Conservation (phyloP, 1,140 invertebrate genomes). For the Macrobrachium rosenbergii region DNA sequence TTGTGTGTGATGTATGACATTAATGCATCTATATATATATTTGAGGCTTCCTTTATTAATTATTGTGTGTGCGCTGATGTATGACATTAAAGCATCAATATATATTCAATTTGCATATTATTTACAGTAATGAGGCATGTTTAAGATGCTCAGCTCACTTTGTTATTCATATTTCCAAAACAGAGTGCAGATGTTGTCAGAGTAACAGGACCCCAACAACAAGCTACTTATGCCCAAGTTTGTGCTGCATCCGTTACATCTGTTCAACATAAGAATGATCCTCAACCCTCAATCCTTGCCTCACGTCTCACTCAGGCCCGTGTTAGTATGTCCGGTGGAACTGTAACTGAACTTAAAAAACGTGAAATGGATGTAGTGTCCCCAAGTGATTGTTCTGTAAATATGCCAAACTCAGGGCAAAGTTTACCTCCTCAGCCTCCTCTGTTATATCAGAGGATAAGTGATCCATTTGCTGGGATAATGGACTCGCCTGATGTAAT, state of each 20-base stretch:
- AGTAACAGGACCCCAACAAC: conserved; percentile 27
- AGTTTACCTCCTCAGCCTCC: conserved; percentile 22
- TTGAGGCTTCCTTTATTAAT: no score
- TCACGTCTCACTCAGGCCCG: conserved; percentile 51
- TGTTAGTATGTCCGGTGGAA: conserved; percentile 49
- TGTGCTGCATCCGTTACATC: conserved; percentile 57
- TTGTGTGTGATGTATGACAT: no score
- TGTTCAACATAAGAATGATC: conserved; percentile 41
- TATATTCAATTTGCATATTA: no score
- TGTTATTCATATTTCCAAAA: not conserved
- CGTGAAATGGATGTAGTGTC: conserved; percentile 56
- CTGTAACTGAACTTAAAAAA: conserved; percentile 54
- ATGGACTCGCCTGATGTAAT: not conserved
- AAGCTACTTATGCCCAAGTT: conserved; percentile 58
- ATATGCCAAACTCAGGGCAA: not conserved
- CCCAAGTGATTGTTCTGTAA: conserved; percentile 42
- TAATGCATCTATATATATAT: no score
- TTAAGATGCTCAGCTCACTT: not conserved
- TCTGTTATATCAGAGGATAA: conserved; percentile 28
- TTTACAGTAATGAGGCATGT: no score
- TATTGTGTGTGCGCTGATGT: no score
- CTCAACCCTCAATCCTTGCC: conserved; percentile 56
- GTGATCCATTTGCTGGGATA: conserved; percentile 50
- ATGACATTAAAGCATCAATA: no score
- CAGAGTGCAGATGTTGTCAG: conserved; percentile 24